Percentiles rank a stretch among this genome's conserved stretches.
Evolutionary conservation across 2,797 vertebrate species (phyloP).

Genomic region (Rhyacichthys aspro): DNA sequence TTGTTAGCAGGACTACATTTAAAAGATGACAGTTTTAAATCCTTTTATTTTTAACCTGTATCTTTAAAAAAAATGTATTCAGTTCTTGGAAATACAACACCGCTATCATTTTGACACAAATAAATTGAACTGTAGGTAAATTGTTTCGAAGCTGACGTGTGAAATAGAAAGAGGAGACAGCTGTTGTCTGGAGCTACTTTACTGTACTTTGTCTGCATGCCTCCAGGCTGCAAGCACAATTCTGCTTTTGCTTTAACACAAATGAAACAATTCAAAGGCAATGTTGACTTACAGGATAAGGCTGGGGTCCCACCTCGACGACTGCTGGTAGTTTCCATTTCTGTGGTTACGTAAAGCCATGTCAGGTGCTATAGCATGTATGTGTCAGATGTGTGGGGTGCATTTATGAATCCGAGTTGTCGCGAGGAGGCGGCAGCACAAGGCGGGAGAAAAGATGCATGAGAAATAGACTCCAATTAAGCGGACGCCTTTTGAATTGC

Average conservation of each 20-base stretch:
- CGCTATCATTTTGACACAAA: conserved; percentile 31
- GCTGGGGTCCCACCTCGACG: conserved; percentile 25
- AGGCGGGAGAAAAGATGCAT: neutral
- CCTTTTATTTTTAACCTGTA: conserved; percentile 4
- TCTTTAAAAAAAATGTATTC: conserved; percentile 7
- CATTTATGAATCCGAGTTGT: conserved; percentile 7
- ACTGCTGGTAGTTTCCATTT: neutral
- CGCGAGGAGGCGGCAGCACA: conserved; percentile 10
- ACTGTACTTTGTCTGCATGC: conserved; percentile 43
- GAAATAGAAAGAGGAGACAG: conserved; percentile 40
- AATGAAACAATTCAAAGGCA: conserved; percentile 51
- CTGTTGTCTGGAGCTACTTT: conserved; percentile 27
- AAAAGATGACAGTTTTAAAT: neutral
- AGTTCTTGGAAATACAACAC: conserved; percentile 18
- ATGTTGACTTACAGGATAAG: conserved; percentile 41
- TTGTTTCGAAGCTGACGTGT: conserved; percentile 30
- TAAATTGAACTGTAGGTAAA: conserved; percentile 32
- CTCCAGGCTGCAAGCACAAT: conserved; percentile 42
- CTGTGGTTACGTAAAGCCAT: conserved; percentile 26
- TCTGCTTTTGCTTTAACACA: conserved; percentile 29
- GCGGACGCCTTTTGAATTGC: conserved; percentile 20
- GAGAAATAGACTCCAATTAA: conserved; percentile 12
- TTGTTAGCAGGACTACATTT: neutral
- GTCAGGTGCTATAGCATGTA: conserved; percentile 30
- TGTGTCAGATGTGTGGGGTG: conserved; percentile 19